Evolutionary conservation across 2,113 vertebrate genomes (phyloP), one percentile per base, ranked within the genome.

Genomic region (Meleagris gallopavo): DNA sequence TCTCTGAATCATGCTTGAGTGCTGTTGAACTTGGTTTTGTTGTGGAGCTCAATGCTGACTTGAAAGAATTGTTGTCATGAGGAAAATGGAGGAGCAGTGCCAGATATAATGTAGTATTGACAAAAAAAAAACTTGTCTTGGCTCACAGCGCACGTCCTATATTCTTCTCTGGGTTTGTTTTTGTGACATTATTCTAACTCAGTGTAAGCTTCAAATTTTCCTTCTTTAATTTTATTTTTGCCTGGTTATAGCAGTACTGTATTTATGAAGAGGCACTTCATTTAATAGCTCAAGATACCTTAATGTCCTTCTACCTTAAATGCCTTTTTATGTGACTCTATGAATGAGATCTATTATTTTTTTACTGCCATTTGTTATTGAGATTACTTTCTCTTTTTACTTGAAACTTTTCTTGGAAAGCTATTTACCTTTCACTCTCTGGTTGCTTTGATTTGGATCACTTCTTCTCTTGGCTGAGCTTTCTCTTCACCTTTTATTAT

Each of bases 401-500:
- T 81, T 61, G 57, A 36, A 65, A 40, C 18, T 30, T 69, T 65
- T 80, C 54, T 89, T 95, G 50, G 88, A 34, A 46, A 29, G 9
- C 4, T 86, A 46, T 87, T 96, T 94, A 83, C 83, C 83, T 96
- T 94, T 91, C 45, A 66, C 8, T 79, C 21, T 73, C 8, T 34
- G 32, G 38, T 45, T n/a, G 6, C n/a, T 52, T 91, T 29, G 90
- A 34, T 81, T 78, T 54, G 52, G 16, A 67, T 82, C 24, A 11
- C 36, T 86, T 95, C 95, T 94, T 88, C 78, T 65, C 55, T 88
- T 41, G 70, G 30, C 7, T 91, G 70, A 83, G 79, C 50, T 70
- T 93, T 86, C 57, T 88, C 45, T 86, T 96, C 79, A 81, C 80
- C 36, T 88, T 86, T 91, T 67, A 46, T 75, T 88, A 48, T 89